Percentiles rank a stretch among this genome's conserved stretches.
Evolutionary conservation across 2,888 invertebrate genomes (phyloP).

Genomic region (Volucella bombylans): DNA sequence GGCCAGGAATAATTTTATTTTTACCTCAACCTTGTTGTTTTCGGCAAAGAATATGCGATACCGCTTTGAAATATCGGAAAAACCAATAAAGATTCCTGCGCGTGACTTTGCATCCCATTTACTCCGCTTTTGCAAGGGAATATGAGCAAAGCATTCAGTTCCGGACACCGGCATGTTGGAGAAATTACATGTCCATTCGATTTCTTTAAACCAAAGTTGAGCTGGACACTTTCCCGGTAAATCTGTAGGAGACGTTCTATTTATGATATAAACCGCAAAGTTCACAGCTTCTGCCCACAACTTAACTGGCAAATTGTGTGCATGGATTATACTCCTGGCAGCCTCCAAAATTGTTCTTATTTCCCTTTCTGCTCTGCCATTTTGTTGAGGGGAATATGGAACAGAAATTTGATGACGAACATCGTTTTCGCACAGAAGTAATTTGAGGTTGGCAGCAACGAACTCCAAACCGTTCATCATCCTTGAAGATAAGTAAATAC

Average conservation of each 20-base stretch:
- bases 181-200: not conserved
- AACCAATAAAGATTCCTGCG: no score
- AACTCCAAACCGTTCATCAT: constrained; percentile 77
- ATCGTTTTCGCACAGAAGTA: constrained; percentile 68
- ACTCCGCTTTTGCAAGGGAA: no score
- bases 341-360: constrained; percentile 78
- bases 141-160: constrained; percentile 76
- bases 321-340: constrained; percentile 75
- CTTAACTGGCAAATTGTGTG: constrained; percentile 69
- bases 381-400: constrained; percentile 79
- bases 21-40: no score
- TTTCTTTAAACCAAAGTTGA: constrained; percentile 72
- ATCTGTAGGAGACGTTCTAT: constrained; percentile 75
- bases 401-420: constrained; percentile 72
- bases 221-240: constrained; percentile 75
- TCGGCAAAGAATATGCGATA: no score
- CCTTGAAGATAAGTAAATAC: constrained; percentile 42
- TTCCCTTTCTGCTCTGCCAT: constrained; percentile 78
- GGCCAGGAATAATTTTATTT: no score
- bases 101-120: no score
- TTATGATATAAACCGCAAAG: constrained; percentile 78
- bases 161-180: constrained; percentile 78
- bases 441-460: constrained; percentile 68
- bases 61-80: no score
- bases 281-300: constrained; percentile 80